Evolutionary conservation across 2,888 invertebrate species (phyloP).

Genomic region (Spisula solida): DNA sequence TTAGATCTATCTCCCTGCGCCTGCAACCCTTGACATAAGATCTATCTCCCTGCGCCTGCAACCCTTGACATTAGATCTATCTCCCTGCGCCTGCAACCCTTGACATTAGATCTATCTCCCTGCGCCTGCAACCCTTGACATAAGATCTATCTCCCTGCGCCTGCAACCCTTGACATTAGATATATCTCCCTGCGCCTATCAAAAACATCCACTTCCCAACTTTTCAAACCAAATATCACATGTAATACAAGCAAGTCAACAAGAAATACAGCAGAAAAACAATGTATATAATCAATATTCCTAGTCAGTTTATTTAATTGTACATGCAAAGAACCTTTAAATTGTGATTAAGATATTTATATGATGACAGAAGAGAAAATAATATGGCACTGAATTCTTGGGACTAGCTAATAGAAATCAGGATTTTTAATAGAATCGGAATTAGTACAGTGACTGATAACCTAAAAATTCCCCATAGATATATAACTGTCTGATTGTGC

Average conservation of each 20-base stretch:
- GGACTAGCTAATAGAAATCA: background rate
- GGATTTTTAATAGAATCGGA: background rate
- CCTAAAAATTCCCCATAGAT: too few species aligned
- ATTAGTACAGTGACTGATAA: too few species aligned
- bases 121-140: background rate
- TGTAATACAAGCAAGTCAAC: background rate
- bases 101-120: conserved; percentile 10
- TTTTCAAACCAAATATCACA: background rate
- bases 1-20: too few species aligned
- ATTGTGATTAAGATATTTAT: conserved; percentile 7
- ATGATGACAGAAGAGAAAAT: background rate
- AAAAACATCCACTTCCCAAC: too few species aligned
- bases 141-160: too few species aligned
- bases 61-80: background rate
- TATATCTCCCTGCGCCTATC: too few species aligned
- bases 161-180: too few species aligned
- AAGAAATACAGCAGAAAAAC: background rate
- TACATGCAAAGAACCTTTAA: conserved; percentile 26
- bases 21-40: conserved; percentile 27
- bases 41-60: background rate
- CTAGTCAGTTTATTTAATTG: conserved; percentile 5
- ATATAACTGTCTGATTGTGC: too few species aligned
- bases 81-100: conserved; percentile 25
- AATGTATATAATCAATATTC: conserved; percentile 3
- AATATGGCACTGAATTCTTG: background rate